Percentiles rank a stretch among this genome's conserved stretches.
These are phyloP conservation scores for Chaetodon auriga DNA, from an alignment of 2,113 vertebrate species.

Conservation along the genomic window DNA sequence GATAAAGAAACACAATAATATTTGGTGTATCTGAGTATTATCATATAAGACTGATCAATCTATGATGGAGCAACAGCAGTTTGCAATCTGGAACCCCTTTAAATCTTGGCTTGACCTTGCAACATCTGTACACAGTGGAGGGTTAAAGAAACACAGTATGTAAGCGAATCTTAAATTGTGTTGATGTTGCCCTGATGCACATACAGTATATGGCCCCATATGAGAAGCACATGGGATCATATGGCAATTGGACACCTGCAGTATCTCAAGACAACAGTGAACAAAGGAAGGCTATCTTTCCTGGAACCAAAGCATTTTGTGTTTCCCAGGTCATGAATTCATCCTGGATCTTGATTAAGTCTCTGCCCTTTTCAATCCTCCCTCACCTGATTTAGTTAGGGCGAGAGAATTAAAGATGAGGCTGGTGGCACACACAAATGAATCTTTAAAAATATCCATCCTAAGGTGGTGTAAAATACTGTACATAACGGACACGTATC, in stretches of 20 bases:
- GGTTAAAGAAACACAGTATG: not conserved
- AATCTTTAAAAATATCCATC: slow-evolving; percentile 45
- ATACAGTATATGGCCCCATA: not conserved
- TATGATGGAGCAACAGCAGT: not conserved
- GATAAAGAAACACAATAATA: not conserved
- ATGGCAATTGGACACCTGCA: not conserved
- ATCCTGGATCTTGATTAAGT: not conserved
- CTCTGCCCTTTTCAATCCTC: slow-evolving; percentile 20
- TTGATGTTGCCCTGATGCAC: not conserved
- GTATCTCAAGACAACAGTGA: not conserved
- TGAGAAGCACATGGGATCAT: not conserved
- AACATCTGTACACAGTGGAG: not conserved
- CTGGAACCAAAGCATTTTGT: not conserved
- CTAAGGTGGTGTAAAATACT: slow-evolving; percentile 26
- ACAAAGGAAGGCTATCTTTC: not conserved
- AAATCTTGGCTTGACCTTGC: too few relatives aligned
- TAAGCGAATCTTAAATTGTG: not conserved
- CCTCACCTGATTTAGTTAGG: slow-evolving; percentile 11
- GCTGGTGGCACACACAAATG: slow-evolving; percentile 26
- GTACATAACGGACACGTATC: slow-evolving; percentile 48
- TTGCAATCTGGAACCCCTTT: too few relatives aligned
- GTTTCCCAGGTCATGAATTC: slow-evolving; percentile 14
- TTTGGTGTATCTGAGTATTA: too few relatives aligned
- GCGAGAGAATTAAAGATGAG: slow-evolving; percentile 19
- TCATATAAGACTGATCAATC: too few relatives aligned